phyloP scores from a whole-genome alignment of 92 coral and sea anemone species.

The Zoanthus gigantus region DNA sequence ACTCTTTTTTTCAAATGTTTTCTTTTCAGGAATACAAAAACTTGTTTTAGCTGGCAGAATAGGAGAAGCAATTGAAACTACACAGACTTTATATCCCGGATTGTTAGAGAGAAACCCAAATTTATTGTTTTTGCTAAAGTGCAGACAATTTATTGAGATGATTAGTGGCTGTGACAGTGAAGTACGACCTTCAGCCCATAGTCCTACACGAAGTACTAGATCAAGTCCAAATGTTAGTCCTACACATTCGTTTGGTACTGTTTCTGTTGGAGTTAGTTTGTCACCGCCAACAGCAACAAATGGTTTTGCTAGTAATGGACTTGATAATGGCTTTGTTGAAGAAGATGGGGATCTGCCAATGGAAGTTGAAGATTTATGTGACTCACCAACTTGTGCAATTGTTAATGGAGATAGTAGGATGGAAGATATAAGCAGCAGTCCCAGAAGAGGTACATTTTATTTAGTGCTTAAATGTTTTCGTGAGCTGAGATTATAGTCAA shows the following conservation, averaged over 20 bases:
- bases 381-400: slow-evolving; percentile 68
- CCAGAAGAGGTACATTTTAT: slow-evolving; percentile 80
- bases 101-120: slow-evolving; percentile 94
- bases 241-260: slow-evolving; percentile 89
- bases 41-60: slow-evolving; percentile 94
- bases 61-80: slow-evolving; percentile 99
- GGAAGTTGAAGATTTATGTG: slow-evolving; percentile 93
- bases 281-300: slow-evolving; percentile 76
- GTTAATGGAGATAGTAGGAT: slow-evolving; percentile 85
- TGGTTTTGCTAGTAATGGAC: slow-evolving; percentile 91
- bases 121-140: slow-evolving; percentile 89
- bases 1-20: neutral
- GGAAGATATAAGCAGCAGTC: slow-evolving; percentile 79
- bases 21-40: slow-evolving; percentile 90
- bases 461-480: neutral
- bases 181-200: slow-evolving; percentile 93
- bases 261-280: slow-evolving; percentile 74
- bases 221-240: slow-evolving; percentile 99
- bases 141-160: slow-evolving; percentile 99
- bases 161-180: slow-evolving; percentile 97
- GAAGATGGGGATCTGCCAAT: slow-evolving; percentile 85
- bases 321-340: slow-evolving; percentile 90
- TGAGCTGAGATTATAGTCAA: neutral
- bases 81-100: slow-evolving; percentile 96
- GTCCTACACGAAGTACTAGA: slow-evolving; percentile 84